These are phyloP conservation scores for Drosophila barbarae DNA, from an alignment of 2,888 invertebrate species.

Conservation along the genomic window DNA sequence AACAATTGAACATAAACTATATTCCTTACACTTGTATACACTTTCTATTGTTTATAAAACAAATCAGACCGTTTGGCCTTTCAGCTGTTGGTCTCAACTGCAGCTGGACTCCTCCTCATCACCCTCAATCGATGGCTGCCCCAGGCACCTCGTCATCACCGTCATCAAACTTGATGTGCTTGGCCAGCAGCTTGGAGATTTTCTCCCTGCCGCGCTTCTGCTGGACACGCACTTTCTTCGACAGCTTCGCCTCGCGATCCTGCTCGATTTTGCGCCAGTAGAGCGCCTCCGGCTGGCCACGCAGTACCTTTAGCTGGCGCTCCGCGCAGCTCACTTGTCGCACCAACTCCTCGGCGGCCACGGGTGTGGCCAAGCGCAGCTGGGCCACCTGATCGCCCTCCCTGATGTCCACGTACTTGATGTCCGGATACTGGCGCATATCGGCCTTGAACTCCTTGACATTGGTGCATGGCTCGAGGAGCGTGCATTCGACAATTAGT, in stretches of 20 bases:
- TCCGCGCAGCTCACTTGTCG: slow-evolving; percentile 75
- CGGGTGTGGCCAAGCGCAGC: slow-evolving; percentile 83
- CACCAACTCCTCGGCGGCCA: slow-evolving; percentile 79
- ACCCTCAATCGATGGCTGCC: slow-evolving; percentile 7
- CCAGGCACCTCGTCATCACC: slow-evolving; percentile 50
- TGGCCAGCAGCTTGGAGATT: slow-evolving; percentile 69
- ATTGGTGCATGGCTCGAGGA: slow-evolving; percentile 85
- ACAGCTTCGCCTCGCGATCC: slow-evolving; percentile 80
- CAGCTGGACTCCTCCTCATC: not conserved
- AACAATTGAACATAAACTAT: not conserved
- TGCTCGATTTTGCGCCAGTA: slow-evolving; percentile 90
- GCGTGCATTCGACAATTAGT: slow-evolving; percentile 85
- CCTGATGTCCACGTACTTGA: slow-evolving; percentile 90
- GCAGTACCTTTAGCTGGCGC: slow-evolving; percentile 79
- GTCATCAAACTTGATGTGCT: slow-evolving; percentile 78
- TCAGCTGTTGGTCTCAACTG: not conserved
- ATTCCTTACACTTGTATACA: not conserved
- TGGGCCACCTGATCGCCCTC: slow-evolving; percentile 85
- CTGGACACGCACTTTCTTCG: slow-evolving; percentile 75
- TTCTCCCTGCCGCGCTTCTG: slow-evolving; percentile 77
- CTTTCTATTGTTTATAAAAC: not conserved
- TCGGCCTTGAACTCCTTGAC: slow-evolving; percentile 86
- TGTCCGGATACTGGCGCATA: slow-evolving; percentile 83
- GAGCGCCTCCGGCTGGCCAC: slow-evolving; percentile 85
- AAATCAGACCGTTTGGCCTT: not conserved